Evolutionary conservation across 2,113 vertebrate genomes (phyloP).

Genomic region (Jacana jacana): DNA sequence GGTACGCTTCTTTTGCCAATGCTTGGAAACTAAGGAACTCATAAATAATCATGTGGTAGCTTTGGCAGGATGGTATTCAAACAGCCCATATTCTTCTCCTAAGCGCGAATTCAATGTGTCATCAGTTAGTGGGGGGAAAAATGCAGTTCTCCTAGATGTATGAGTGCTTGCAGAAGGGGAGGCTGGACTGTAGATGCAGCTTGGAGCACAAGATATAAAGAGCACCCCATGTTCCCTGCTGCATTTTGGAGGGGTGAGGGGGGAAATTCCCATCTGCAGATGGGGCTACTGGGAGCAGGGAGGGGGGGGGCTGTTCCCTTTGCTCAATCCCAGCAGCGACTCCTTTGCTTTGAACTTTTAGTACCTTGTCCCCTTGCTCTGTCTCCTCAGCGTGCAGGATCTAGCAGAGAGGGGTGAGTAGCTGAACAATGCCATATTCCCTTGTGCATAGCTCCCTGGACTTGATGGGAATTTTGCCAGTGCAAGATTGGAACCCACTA

Average conservation of each 20-base stretch:
- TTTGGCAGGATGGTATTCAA: background rate
- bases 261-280: background rate
- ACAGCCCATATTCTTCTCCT: background rate
- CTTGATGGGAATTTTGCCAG: background rate
- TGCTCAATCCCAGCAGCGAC: background rate
- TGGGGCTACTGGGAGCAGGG: background rate
- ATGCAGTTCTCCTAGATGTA: background rate
- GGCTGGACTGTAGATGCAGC: background rate
- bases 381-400: fast-evolving
- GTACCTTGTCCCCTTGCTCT: background rate
- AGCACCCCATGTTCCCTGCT: background rate
- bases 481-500: background rate
- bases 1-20: background rate
- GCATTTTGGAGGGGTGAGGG: background rate
- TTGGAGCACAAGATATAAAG: background rate
- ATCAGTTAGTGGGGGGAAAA: background rate
- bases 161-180: background rate
- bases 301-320: background rate
- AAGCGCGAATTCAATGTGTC: background rate
- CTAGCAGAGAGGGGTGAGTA: background rate
- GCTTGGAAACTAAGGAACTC: background rate
- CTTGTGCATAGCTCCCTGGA: background rate
- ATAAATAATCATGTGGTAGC: background rate
- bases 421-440: background rate
- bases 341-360: background rate